phyloP scores from a whole-genome alignment of 1,140 invertebrate species.

The Halesus radiatus region DNA sequence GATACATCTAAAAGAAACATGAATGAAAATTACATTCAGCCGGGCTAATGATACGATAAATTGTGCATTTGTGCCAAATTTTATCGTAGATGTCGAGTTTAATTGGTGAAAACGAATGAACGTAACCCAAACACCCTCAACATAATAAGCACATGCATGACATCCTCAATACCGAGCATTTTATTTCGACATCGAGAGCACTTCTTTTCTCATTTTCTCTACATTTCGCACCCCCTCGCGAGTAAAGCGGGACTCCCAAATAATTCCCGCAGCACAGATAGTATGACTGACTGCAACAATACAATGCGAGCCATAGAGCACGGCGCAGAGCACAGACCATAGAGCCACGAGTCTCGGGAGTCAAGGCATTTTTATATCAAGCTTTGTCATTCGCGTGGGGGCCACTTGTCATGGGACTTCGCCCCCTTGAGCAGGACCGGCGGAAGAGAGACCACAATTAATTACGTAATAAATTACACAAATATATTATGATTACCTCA shows the following conservation, averaged over 20 bases:
- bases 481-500: neutral
- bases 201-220: slow-evolving; percentile 17
- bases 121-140: too few relatives aligned
- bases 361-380: slow-evolving; percentile 44
- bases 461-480: neutral
- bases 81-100: too few relatives aligned
- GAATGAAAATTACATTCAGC: too few relatives aligned
- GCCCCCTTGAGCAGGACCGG: neutral
- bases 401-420: slow-evolving; percentile 38
- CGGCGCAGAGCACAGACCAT: too few relatives aligned
- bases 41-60: too few relatives aligned
- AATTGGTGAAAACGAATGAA: too few relatives aligned
- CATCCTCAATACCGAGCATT: too few relatives aligned
- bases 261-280: slow-evolving; percentile 25
- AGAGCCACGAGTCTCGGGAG: slow-evolving; percentile 1
- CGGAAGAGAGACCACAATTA: neutral
- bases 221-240: neutral
- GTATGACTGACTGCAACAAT: slow-evolving; percentile 41
- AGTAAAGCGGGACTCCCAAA: slow-evolving; percentile 2
- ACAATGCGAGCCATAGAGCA: neutral
- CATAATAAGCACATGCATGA: too few relatives aligned
- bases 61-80: too few relatives aligned
- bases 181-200: too few relatives aligned
- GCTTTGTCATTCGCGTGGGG: slow-evolving; percentile 46
- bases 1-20: too few relatives aligned